Conservation (phyloP, 2,113 vertebrate genomes). For the Mohoua ochrocephala region DNA sequence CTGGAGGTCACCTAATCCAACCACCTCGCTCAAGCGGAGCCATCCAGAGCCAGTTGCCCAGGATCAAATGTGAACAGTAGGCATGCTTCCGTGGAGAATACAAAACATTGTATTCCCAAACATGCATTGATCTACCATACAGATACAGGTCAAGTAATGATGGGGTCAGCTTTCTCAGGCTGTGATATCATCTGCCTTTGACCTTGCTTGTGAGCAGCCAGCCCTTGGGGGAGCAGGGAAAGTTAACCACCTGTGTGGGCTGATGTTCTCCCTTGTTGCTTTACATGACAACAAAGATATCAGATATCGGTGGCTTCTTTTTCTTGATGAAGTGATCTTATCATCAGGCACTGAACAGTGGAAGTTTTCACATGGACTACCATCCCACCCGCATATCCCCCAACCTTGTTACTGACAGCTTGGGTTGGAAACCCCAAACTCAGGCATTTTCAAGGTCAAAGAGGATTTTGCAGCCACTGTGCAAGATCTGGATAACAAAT, state of each 20-base stretch:
- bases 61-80: neutral
- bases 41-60: neutral
- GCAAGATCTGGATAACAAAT: neutral
- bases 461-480: neutral
- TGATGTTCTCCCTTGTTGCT: neutral
- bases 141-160: neutral
- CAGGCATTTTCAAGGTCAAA: slow-evolving; percentile 27
- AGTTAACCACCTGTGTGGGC: neutral
- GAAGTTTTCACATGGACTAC: neutral
- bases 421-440: neutral
- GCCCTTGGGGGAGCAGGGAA: neutral
- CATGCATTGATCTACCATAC: neutral
- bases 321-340: neutral
- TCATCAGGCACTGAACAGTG: neutral
- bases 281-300: neutral
- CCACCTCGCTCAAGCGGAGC: neutral
- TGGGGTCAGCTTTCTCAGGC: neutral
- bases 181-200: neutral
- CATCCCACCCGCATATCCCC: neutral
- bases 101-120: neutral
- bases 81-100: neutral
- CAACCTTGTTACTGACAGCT: neutral
- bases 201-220: neutral
- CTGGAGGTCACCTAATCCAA: neutral
- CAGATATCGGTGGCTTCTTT: neutral